Conservation (phyloP, 1,140 invertebrate genomes). For the Cyrtorhinus lividipennis region DNA sequence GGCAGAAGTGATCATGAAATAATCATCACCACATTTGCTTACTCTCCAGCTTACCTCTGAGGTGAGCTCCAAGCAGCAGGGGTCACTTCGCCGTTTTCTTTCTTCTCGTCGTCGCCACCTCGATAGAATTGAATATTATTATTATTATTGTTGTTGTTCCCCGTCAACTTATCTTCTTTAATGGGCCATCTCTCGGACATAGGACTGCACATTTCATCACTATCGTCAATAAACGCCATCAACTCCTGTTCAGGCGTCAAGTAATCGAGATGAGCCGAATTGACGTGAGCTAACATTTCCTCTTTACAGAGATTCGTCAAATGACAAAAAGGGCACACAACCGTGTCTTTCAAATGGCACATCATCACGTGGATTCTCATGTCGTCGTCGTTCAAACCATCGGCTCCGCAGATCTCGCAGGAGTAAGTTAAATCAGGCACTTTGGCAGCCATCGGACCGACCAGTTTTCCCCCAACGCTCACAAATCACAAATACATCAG, state of each 20-base stretch:
- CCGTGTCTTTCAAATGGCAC: conserved; percentile 57
- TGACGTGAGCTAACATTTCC: conserved; percentile 62
- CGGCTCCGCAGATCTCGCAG: conserved; percentile 68
- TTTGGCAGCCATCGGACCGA: conserved; percentile 27
- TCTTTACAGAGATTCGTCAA: conserved; percentile 49
- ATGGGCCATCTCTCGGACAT: conserved; percentile 26
- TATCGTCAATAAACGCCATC: conserved; percentile 37
- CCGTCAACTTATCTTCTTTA: conserved; percentile 25
- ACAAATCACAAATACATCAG: too few species aligned
- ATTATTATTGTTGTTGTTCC: conserved; percentile 35
- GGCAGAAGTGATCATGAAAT: too few species aligned
- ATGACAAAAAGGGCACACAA: conserved; percentile 69
- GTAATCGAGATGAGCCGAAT: conserved; percentile 64
- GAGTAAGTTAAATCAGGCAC: conserved; percentile 35
- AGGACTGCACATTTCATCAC: conserved; percentile 26
- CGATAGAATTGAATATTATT: conserved; percentile 29
- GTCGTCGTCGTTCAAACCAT: conserved; percentile 59
- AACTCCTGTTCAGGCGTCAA: conserved; percentile 46
- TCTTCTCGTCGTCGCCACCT: conserved; percentile 19
- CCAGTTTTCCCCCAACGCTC: too few species aligned
- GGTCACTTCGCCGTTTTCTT: conserved; percentile 24
- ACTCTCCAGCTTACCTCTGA: conserved; percentile 27
- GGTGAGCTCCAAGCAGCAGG: conserved; percentile 37
- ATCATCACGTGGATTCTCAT: conserved; percentile 61
- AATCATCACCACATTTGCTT: too few species aligned